Conservation (phyloP, 2,888 invertebrate species). For the Xylocampa areola region DNA sequence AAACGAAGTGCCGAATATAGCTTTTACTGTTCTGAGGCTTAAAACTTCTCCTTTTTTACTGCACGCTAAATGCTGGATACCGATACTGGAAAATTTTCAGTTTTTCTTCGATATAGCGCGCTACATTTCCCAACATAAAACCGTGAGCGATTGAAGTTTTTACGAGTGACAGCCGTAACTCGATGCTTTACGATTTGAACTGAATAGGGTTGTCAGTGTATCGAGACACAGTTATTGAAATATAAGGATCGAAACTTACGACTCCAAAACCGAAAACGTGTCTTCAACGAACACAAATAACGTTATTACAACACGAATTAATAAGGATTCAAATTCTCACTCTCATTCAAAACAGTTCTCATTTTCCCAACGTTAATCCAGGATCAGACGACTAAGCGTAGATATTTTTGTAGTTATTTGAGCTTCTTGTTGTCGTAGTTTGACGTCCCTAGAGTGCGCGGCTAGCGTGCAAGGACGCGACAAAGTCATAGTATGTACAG, state of each 20-base stretch:
- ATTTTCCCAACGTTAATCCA: neutral
- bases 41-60: conserved; percentile 21
- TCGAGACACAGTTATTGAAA: conserved; percentile 13
- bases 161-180: conserved; percentile 62
- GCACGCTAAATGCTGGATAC: conserved; percentile 27
- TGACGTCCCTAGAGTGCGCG: conserved; percentile 15
- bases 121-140: conserved; percentile 55
- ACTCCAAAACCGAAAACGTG: too few species aligned
- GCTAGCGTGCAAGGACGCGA: conserved; percentile 17
- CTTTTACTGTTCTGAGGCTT: conserved; percentile 6
- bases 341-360: neutral
- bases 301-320: too few species aligned
- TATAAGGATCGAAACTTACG: neutral
- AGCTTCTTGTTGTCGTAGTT: neutral
- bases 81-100: conserved; percentile 42
- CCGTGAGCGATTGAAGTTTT: conserved; percentile 64
- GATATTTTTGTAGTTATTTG: too few species aligned
- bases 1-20: conserved; percentile 13
- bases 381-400: too few species aligned
- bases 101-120: conserved; percentile 48
- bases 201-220: conserved; percentile 37
- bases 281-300: too few species aligned
- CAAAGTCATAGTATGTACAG: conserved; percentile 20
- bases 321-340: neutral
- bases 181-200: conserved; percentile 52